Evolutionary conservation across 2,888 invertebrate species (phyloP).

Genomic region (Melieria picta): DNA sequence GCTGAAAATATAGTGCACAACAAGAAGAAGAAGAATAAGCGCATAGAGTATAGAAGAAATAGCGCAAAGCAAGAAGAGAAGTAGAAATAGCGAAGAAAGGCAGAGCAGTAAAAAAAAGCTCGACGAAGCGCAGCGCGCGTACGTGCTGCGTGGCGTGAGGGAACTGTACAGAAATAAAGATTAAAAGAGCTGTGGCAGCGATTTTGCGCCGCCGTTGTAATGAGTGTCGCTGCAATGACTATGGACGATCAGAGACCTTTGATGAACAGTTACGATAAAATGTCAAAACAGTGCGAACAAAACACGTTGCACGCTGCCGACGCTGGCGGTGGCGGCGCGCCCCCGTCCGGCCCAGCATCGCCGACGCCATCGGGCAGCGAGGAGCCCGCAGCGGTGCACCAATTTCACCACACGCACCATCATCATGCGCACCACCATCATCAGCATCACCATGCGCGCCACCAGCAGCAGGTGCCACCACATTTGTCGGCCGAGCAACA

Average conservation of each 20-base stretch:
- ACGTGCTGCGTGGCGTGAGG: constrained; percentile 41
- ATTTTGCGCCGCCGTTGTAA: constrained; percentile 31
- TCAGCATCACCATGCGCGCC: constrained; percentile 49
- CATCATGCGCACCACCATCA: constrained; percentile 44
- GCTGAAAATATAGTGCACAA: constrained; percentile 34
- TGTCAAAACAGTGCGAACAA: constrained; percentile 61
- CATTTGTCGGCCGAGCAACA: constrained; percentile 50
- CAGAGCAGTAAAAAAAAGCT: constrained; percentile 20
- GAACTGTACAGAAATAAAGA: constrained; percentile 3
- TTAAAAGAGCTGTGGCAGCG: constrained; percentile 27
- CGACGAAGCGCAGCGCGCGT: constrained; percentile 24
- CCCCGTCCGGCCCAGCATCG: constrained; percentile 58
- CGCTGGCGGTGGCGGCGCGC: constrained; percentile 43
- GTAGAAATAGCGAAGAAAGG: constrained; percentile 11
- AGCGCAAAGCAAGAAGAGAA: constrained; percentile 25
- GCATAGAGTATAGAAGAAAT: constrained; percentile 18
- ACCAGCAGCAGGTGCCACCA: constrained; percentile 43
- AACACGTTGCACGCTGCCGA: constrained; percentile 50
- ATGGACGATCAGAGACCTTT: constrained; percentile 66
- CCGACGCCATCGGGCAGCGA: constrained; percentile 59
- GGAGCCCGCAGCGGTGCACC: constrained; percentile 47
- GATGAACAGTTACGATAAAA: constrained; percentile 64
- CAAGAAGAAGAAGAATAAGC: constrained; percentile 15
- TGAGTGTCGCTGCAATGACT: constrained; percentile 66
- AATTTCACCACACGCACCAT: constrained; percentile 44